Evolutionary conservation across 2,888 invertebrate genomes (phyloP).

Genomic region (Bombylius discolor): DNA sequence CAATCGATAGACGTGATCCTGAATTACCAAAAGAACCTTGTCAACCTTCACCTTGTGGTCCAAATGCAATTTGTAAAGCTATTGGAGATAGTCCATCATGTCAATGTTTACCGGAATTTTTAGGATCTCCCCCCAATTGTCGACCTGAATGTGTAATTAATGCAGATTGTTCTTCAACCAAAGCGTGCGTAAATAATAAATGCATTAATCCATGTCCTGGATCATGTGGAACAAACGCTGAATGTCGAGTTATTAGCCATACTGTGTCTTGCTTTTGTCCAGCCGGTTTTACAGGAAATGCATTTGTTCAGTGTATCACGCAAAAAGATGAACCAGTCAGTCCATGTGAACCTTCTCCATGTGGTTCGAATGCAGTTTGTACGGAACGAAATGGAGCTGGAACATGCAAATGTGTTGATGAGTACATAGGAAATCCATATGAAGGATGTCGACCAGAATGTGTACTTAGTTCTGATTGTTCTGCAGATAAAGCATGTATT

Average conservation of each 20-base stretch:
- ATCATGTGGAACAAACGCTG: constrained; percentile 66
- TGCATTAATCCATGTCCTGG: constrained; percentile 74
- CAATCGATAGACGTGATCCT: constrained; percentile 25
- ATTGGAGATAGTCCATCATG: constrained; percentile 57
- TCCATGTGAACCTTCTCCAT: constrained; percentile 77
- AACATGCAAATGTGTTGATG: constrained; percentile 65
- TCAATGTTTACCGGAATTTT: constrained; percentile 60
- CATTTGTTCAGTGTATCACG: constrained; percentile 62
- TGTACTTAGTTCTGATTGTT: constrained; percentile 72
- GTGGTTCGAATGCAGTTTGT: constrained; percentile 71
- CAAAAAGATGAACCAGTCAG: constrained; percentile 42
- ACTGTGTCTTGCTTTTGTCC: constrained; percentile 70
- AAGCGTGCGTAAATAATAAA: constrained; percentile 67
- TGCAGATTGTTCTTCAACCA: constrained; percentile 62
- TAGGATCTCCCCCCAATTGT: constrained; percentile 69
- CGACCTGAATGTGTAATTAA: constrained; percentile 73
- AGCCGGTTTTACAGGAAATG: constrained; percentile 64
- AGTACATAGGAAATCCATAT: constrained; percentile 75
- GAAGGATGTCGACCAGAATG: constrained; percentile 80
- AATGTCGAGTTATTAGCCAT: constrained; percentile 66
- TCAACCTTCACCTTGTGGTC: constrained; percentile 67
- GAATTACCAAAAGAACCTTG: constrained; percentile 46
- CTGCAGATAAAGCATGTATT: constrained; percentile 67
- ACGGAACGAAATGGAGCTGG: constrained; percentile 65
- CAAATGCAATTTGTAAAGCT: constrained; percentile 59